Evolutionary conservation across 2,797 vertebrate species (phyloP).

Genomic region (Aeoliscus strigatus): DNA sequence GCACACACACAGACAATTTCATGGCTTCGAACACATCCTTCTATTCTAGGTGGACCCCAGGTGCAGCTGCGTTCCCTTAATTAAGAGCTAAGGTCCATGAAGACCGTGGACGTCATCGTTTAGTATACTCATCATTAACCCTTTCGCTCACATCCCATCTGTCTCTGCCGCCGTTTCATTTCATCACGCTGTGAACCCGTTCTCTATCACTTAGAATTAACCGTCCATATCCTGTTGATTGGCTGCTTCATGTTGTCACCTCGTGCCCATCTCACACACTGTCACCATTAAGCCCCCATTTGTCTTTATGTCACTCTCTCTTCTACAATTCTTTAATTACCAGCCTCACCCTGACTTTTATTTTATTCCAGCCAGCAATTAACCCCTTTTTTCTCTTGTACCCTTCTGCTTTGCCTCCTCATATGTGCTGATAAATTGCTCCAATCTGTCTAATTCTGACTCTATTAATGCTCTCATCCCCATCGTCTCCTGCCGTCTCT

Average conservation of each 20-base stretch:
- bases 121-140: conserved; percentile 60
- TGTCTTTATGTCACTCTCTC: conserved; percentile 55
- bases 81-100: conserved; percentile 60
- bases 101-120: conserved; percentile 47
- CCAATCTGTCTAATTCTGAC: conserved; percentile 28
- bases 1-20: conserved; percentile 21
- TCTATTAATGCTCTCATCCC: conserved; percentile 41
- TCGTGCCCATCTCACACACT: conserved; percentile 18
- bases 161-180: conserved; percentile 46
- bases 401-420: conserved; percentile 25
- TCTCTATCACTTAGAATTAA: conserved; percentile 39
- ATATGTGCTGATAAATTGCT: conserved; percentile 37
- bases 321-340: conserved; percentile 48
- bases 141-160: conserved; percentile 40
- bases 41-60: conserved; percentile 54
- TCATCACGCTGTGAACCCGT: conserved; percentile 49
- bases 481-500: conserved; percentile 7
- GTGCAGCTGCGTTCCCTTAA: conserved; percentile 62
- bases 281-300: conserved; percentile 58
- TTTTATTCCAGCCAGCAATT: conserved; percentile 60
- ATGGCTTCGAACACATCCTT: conserved; percentile 40
- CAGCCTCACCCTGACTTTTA: conserved; percentile 31
- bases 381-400: conserved; percentile 50
- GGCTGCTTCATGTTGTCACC: conserved; percentile 38
- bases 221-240: conserved; percentile 27